Percentiles rank a stretch among this genome's conserved stretches.
phyloP scores from a whole-genome alignment of 2,888 invertebrate genomes.

The Calliscelio sp. region DNA sequence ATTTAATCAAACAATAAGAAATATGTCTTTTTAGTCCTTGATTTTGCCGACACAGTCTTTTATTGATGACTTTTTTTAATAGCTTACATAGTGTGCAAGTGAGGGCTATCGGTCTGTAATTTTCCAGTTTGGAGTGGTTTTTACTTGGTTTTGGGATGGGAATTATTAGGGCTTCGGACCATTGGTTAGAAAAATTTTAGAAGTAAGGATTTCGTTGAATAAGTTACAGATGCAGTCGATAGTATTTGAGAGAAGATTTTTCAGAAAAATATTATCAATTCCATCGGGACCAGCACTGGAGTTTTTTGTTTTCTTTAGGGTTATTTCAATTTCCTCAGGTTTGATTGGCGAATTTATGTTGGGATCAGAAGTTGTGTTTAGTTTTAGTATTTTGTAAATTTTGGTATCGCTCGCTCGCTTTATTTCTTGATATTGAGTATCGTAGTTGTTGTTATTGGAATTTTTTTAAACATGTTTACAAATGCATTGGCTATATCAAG shows the following conservation, averaged over 20 bases:
- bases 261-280: constrained; percentile 60
- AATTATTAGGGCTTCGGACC: constrained; percentile 28
- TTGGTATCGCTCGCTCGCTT: neutral
- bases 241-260: constrained; percentile 45
- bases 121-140: no score
- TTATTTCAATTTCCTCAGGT: neutral
- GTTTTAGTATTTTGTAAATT: neutral
- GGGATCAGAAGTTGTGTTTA: neutral
- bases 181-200: constrained; percentile 8
- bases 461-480: neutral
- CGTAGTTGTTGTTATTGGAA: neutral
- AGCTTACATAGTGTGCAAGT: no score
- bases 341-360: neutral
- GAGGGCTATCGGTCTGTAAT: no score
- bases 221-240: constrained; percentile 12
- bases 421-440: neutral
- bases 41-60: no score
- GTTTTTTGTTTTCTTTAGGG: constrained; percentile 37
- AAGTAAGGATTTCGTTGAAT: constrained; percentile 37
- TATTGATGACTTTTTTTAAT: no score
- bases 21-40: no score
- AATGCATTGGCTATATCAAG: neutral
- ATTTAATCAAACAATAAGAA: no score
- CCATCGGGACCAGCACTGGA: constrained; percentile 69
- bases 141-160: no score